Evolutionary conservation across 1,140 invertebrate species (phyloP), one percentile per base, ranked within the genome.

Genomic region (Pseudoatta argentina): DNA sequence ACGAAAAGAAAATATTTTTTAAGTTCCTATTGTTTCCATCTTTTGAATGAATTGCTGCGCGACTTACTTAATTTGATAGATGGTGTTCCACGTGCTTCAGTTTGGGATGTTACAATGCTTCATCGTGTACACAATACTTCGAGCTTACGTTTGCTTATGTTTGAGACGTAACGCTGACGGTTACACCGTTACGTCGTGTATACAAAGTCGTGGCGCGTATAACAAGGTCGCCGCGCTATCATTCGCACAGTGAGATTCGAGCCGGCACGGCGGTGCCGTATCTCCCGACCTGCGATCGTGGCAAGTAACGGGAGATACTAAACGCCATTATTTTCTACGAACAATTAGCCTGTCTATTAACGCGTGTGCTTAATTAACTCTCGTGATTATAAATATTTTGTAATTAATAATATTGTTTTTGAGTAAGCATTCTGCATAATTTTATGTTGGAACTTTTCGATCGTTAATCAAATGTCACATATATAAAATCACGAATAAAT

Each of bases 331-430:
- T 63, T 63, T 63, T 63, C 48, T 51, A 63, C 59, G 59, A 27
- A 63, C 59, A 63, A 63, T 63, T 63, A 63, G 14, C 59, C 14
- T 63, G 21, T 61, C 59, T 6, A 63, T 63, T 63, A 63, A 24
- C 24, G 24, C 59, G 14, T 63, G 24, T 21, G 24, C 24, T 63
- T 63, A 63, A 63, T 63, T 27, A 63, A 63, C 59, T 61, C 21
- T 0, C 21, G 21, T 2, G 57, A 14, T 24, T 24, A 61, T 27
- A 27, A 24, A 63, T 27, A 27, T 63, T 14, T 63, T 16, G 59
- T 27, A 7, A 44, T 51, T 51, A 21, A 10, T 44, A 44, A 44
- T 12, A 63, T 1, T 27, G 5, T 6, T 63, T 27, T 63, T 63
- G 27, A 27, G 59, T 27, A 63, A 27, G 59, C 59, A 27, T 63